Evolutionary conservation across 2,113 vertebrate genomes (phyloP), one percentile per base, ranked within the genome.

Genomic region (Myxocyprinus asiaticus): DNA sequence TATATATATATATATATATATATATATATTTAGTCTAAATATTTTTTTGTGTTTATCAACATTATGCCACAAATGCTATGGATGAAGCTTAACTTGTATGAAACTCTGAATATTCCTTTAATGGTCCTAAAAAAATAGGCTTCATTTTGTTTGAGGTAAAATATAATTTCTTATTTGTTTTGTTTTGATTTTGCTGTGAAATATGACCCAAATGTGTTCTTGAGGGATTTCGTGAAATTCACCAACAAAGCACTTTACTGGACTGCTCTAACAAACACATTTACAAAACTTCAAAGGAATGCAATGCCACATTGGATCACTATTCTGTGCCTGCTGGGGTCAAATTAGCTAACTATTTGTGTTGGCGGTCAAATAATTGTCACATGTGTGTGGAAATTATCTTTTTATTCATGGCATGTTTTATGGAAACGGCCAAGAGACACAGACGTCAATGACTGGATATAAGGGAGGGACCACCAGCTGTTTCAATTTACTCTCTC

Each of bases 401-500:
- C 45, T 62, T 75, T 75, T 75, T 33, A 62, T 75, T 63, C 72
- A 51, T 11, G 5, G 11, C n/a, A 10, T 33, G 22, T 63, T 48
- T 50, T 5, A 6, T 50, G 14, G 44, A 14, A 59, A 45, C 47
- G 59, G 43, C 55, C 45, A 43, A 11, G 7, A 59, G 69, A 58
- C 33, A 71, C 14, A 55, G 51, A 8, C 12, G 7, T 62, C 45
- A 68, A 66, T 53, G 76, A 65, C 58, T 15, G 69, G 81, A 51
- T 42, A 4, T 17, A 33, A 1, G 22, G 22, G 22, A 33, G 0
- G 9, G 22, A 84, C 63, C 75, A 51, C 79, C 70, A 64, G 80
- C 77, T 74, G 77, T 48, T 82, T 77, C 65, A 66, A 75, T 81
- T 75, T 53, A 45, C 47, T 68, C 43, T 42, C 64, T 9, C 43